phyloP scores from a whole-genome alignment of 1,140 invertebrate genomes.

The Eumaeus atala region DNA sequence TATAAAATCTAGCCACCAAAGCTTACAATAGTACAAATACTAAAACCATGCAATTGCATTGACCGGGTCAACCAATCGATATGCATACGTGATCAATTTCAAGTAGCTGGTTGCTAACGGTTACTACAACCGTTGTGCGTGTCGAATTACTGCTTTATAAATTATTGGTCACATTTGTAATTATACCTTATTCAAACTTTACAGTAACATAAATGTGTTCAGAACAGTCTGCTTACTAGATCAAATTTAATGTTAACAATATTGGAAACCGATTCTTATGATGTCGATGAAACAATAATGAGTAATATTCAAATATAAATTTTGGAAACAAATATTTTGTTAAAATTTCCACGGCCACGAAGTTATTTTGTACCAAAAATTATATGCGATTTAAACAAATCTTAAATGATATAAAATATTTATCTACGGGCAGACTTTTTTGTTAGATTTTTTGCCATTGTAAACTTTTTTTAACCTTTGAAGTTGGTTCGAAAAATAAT shows the following conservation, averaged over 20 bases:
- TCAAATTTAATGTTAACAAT: not conserved
- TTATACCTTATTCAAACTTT: not conserved
- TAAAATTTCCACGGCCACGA: too few species aligned
- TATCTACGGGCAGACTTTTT: too few species aligned
- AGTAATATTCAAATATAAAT: not conserved
- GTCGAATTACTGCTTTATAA: not conserved
- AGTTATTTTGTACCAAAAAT: too few species aligned
- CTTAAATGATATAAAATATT: too few species aligned
- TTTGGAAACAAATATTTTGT: not conserved
- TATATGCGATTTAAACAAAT: too few species aligned
- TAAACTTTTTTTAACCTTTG: too few species aligned
- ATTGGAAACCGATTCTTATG: not conserved
- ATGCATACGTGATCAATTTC: not conserved
- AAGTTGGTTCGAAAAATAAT: too few species aligned
- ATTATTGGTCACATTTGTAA: too few species aligned
- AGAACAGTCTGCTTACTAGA: not conserved
- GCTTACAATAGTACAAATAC: not conserved
- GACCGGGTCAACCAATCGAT: slow-evolving; percentile 1
- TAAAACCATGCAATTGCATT: not conserved
- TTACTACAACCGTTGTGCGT: slow-evolving; percentile 7
- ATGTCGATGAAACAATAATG: not conserved
- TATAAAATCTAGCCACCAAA: not conserved
- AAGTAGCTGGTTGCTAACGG: not conserved
- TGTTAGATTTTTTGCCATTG: too few species aligned
- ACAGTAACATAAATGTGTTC: not conserved